Percentiles rank a stretch among this genome's conserved stretches.
Conservation (phyloP, 2,113 vertebrate genomes). For the Erythrolamprus reginae region DNA sequence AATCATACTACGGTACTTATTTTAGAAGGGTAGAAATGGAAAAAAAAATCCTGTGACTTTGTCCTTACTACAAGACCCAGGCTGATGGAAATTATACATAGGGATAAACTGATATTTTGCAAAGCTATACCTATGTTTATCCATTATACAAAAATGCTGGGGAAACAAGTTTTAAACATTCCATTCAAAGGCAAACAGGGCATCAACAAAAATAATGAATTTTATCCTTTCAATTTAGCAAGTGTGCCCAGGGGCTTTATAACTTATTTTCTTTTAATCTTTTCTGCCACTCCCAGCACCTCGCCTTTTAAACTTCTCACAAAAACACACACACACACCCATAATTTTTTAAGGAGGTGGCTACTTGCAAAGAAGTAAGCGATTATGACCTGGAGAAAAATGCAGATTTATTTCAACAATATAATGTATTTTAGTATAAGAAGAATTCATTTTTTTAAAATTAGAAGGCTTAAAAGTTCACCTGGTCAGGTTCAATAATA, state of each 20-base stretch:
- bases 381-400: background rate
- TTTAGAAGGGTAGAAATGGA: background rate
- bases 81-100: background rate
- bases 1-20: background rate
- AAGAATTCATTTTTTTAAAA: background rate
- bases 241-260: background rate
- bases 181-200: background rate
- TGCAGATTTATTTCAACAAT: background rate
- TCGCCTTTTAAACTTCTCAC: background rate
- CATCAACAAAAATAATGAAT: background rate
- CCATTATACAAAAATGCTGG: background rate
- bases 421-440: background rate
- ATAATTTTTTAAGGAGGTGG: background rate
- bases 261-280: background rate
- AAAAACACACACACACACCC: background rate
- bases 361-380: background rate
- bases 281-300: background rate
- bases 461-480: conserved; percentile 52
- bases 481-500: conserved; percentile 93
- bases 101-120: background rate
- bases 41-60: background rate
- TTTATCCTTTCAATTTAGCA: background rate
- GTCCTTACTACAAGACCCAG: background rate
- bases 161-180: background rate
- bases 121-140: background rate